Evolutionary conservation across 2,113 vertebrate species (phyloP).

Genomic region (Tetrax tetrax): DNA sequence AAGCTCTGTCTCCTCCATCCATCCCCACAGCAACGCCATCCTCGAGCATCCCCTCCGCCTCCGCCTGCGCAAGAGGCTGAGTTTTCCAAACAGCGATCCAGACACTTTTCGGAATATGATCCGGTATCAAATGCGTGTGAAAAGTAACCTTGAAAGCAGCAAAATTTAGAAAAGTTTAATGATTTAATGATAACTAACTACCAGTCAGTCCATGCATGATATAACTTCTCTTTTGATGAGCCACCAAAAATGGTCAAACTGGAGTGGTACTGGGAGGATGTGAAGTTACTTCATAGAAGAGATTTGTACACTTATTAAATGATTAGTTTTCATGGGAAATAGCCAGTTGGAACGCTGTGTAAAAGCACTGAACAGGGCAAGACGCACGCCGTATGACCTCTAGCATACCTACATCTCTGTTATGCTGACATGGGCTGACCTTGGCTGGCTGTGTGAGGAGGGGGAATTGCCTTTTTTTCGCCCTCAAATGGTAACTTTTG

Average conservation of each 20-base stretch:
- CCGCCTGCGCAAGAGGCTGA: fast-evolving
- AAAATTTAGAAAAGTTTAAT: not conserved
- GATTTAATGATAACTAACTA: not conserved
- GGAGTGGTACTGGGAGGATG: no score
- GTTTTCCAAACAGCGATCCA: not conserved
- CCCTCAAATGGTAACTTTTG: not conserved
- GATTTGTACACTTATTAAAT: not conserved
- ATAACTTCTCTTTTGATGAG: not conserved
- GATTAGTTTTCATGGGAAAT: not conserved
- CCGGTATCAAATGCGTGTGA: fast-evolving
- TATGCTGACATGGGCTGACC: not conserved
- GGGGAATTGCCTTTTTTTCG: not conserved
- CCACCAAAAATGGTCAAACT: not conserved
- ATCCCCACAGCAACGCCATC: fast-evolving
- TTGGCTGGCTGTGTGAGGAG: not conserved
- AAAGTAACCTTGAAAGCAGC: not conserved
- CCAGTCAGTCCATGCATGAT: not conserved
- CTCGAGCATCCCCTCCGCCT: not conserved
- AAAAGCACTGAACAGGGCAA: not conserved
- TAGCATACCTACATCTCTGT: not conserved
- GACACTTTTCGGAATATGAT: not conserved
- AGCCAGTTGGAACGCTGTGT: not conserved
- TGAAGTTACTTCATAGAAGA: not conserved
- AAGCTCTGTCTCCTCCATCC: not conserved
- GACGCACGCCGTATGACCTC: not conserved